Evolutionary conservation across 2,797 vertebrate species (phyloP), one percentile per base, ranked within the genome.

Genomic region (Sebastes glaucus): DNA sequence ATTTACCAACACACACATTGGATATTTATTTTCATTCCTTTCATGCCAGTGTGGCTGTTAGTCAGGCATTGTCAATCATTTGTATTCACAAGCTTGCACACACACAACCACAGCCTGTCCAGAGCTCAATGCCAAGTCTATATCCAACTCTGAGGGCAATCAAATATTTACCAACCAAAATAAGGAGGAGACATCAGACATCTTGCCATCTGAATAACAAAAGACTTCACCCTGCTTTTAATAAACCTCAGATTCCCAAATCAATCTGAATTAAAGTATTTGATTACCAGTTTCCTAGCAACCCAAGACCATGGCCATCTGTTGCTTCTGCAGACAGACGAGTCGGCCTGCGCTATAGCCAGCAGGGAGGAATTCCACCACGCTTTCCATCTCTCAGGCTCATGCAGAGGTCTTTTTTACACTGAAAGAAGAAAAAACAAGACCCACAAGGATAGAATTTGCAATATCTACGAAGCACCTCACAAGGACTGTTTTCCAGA

Each of bases 211-310:
- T 74, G 72, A 88, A 90, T 92, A 88, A 92, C 85, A 92, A 94
- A 92, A 89, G 83, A 92, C 85, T 90, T 91, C 80, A 80, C 80
- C 84, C 83, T 87, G 84, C 88, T 90, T 94, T 93, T 94, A 92
- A 94, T 93, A 91, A 94, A 94, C 79, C 82, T 88, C 87, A 74
- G 73, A 94, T 90, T 92, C 91, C 89, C 88, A 90, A 93, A 93
- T 94, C 93, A 94, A 92, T 94, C 89, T 88, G 87, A 94, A 92
- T 94, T 93, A 90, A 94, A 95, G 93, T 92, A 92, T 94, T 96
- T 96, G 95, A 96, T 95, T 93, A 94, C 91, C 94, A 95, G 95
- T 96, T 94, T 94, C 96, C 94, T 96, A 96, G 96, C 95, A 96
- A 96, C 96, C 81, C 90, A 89, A 90, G 91, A 93, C 88, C 93